These are phyloP conservation scores for Asarcornis scutulata DNA, from an alignment of 2,113 vertebrate genomes.

Conservation along the genomic window DNA sequence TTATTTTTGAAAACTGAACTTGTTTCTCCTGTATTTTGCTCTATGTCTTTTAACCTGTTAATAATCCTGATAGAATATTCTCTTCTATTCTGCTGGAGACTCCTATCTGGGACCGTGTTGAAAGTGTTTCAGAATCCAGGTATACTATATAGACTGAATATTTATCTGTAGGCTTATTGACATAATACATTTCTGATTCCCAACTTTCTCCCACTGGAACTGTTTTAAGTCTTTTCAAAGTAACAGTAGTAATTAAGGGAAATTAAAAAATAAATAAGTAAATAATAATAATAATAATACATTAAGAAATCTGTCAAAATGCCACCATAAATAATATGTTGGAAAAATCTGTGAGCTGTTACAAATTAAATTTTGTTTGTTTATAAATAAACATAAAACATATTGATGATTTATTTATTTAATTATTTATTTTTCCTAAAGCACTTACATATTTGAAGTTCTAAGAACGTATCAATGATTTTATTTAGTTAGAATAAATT, in stretches of 20 bases:
- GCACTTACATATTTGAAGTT: background rate
- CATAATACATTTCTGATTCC: background rate
- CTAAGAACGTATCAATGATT: background rate
- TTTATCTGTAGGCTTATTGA: background rate
- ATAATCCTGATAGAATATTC: background rate
- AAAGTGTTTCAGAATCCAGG: background rate
- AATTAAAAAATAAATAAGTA: too few relatives aligned
- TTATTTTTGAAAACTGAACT: background rate
- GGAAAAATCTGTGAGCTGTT: background rate
- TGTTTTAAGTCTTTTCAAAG: background rate
- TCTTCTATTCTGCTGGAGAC: background rate
- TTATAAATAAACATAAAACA: background rate
- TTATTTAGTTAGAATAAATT: background rate
- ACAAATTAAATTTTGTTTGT: background rate
- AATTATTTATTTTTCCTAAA: background rate
- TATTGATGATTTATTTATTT: background rate
- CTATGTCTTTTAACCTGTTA: background rate
- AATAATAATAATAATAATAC: background rate
- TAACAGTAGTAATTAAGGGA: background rate
- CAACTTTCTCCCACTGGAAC: background rate
- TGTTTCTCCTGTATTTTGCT: background rate
- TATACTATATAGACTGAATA: background rate
- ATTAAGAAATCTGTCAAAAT: background rate
- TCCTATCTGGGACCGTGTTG: accelerated
- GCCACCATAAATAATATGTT: background rate